phyloP scores from a whole-genome alignment of 2,888 invertebrate genomes.

The Xestia xanthographa region DNA sequence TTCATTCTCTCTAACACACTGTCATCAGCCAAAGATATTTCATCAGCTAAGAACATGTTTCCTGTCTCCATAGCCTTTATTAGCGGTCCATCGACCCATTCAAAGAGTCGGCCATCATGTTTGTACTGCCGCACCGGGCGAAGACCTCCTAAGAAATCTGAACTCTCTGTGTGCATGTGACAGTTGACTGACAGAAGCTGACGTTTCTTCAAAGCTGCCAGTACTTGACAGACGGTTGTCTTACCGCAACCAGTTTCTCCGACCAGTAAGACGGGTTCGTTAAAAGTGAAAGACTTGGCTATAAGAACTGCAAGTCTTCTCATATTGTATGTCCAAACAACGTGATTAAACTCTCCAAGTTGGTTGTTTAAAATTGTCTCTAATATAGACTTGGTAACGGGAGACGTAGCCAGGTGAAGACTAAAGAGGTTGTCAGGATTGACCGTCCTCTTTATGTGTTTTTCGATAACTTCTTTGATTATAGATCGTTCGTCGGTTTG shows the following conservation, averaged over 20 bases:
- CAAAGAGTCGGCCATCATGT: constrained; percentile 94
- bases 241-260: constrained; percentile 99
- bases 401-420: constrained; percentile 92
- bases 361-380: constrained; percentile 91
- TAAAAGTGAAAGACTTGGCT: constrained; percentile 96
- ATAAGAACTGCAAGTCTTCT: constrained; percentile 94
- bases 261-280: constrained; percentile 98
- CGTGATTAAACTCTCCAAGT: constrained; percentile 92
- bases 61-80: constrained; percentile 97
- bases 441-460: constrained; percentile 95
- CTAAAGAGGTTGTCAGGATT: constrained; percentile 93
- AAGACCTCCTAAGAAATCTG: constrained; percentile 99
- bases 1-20: constrained; percentile 99
- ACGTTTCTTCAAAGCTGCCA: constrained; percentile 93
- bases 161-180: constrained; percentile 99
- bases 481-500: constrained; percentile 95
- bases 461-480: constrained; percentile 94
- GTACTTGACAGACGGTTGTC: constrained; percentile 98
- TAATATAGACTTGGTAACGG: constrained; percentile 94
- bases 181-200: constrained; percentile 97
- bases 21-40: constrained; percentile 99
- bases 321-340: constrained; percentile 99
- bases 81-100: constrained; percentile 99
- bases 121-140: constrained; percentile 95
- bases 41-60: constrained; percentile 97